Evolutionary conservation across 2,888 invertebrate genomes (phyloP), one percentile per base, ranked within the genome.

Genomic region (Sesamia inferens): DNA sequence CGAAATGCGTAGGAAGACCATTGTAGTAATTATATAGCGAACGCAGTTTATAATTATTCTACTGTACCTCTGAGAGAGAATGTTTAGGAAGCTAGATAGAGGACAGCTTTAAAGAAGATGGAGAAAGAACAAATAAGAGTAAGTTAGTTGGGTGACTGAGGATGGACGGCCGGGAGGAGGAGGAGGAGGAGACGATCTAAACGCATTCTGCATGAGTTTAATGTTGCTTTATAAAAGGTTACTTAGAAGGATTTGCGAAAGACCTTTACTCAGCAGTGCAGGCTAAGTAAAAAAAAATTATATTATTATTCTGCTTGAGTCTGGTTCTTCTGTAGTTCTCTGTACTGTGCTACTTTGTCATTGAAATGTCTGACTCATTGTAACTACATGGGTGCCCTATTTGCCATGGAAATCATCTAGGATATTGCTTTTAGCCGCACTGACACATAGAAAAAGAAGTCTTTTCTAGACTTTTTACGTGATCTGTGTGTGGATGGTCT

Each of bases 391-490:
- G 84, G 44, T 61, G 61, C 51, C 55, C 73, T 71, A 72, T 83
- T 83, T 83, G 77, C 68, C 69, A 78, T 73, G 82, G 74, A 85
- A 82, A 84, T 84, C 74, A 79, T 81, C 79, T 76, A 81, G 81
- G 84, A 81, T 84, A 84, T 74, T 81, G 82, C 70, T 68, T 78
- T 74, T 22, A 57, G 48, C 59, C 54, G 19, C 22, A 70, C 42
- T 54, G 42, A 72, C 8, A 31, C 51, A 59, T 39, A 66, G 11
- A 59, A 79, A 72, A 76, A 72, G n/a, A 64, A 68, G 62, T 57
- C 22, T 48, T 68, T 74, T 71, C 74, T 81, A 79, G 66, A 57
- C 14, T 64, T 72, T 68, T 69, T 71, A 71, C 74, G 74, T 79
- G 79, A 71, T 79, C 68, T 69, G 68, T 59, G 62, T 79, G 47